Evolutionary conservation across 2,888 invertebrate species (phyloP).

Genomic region (Imbricaverruca yamaguchii): DNA sequence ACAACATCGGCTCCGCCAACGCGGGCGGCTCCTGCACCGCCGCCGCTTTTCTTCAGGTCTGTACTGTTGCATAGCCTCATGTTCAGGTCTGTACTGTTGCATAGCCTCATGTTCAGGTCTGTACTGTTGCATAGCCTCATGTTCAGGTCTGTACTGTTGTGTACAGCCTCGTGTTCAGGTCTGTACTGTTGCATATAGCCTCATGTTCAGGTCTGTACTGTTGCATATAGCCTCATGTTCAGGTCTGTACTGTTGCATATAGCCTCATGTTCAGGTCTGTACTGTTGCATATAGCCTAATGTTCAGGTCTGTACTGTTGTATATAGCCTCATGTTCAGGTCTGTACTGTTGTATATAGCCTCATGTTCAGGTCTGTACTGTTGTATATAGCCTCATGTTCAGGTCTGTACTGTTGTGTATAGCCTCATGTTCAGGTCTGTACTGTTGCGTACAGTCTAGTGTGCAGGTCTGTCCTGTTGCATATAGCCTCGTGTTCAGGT

Average conservation of each 20-base stretch:
- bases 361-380: not conserved
- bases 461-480: slow-evolving; percentile 45
- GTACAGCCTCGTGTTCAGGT: not conserved
- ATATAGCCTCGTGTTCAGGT: not conserved
- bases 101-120: slow-evolving; percentile 47
- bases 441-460: no score
- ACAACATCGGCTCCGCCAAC: slow-evolving; percentile 52
- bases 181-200: no score
- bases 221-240: not conserved
- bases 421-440: not conserved
- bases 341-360: slow-evolving; percentile 24
- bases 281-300: no score
- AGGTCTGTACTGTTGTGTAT: slow-evolving; percentile 44
- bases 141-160: slow-evolving; percentile 47
- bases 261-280: slow-evolving; percentile 54
- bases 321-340: no score
- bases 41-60: slow-evolving; percentile 62
- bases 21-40: slow-evolving; percentile 63
- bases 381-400: no score
- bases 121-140: not conserved
- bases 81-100: not conserved
- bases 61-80: not conserved
- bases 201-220: slow-evolving; percentile 51
- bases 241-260: no score
- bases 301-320: not conserved